Evolutionary conservation across 2,888 invertebrate genomes (phyloP).

Genomic region (Drosophila lutescens): DNA sequence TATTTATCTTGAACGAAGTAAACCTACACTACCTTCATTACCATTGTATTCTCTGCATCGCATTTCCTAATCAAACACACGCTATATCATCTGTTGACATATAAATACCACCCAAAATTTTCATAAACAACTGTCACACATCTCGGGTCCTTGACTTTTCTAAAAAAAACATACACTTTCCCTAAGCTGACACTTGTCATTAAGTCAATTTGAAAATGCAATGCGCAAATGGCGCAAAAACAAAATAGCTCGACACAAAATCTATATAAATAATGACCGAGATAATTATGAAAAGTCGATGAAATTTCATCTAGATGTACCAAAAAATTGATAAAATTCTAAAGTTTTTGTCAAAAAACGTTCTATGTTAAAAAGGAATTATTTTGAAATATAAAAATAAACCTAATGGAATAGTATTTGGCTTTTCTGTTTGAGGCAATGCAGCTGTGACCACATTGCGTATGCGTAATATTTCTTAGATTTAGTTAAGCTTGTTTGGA

Average conservation of each 20-base stretch:
- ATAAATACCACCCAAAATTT: constrained; percentile 32
- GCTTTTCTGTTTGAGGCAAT: constrained; percentile 7
- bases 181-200: constrained; percentile 70
- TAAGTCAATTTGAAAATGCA: constrained; percentile 65
- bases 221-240: constrained; percentile 60
- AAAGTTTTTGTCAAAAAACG: neutral
- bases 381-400: neutral
- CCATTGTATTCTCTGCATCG: neutral
- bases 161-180: constrained; percentile 30
- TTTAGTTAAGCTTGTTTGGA: neutral
- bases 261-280: constrained; percentile 52
- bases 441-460: constrained; percentile 32
- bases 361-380: neutral
- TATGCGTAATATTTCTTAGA: constrained; percentile 45
- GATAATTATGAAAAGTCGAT: constrained; percentile 38
- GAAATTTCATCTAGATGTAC: constrained; percentile 24
- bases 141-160: constrained; percentile 45
- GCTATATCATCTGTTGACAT: constrained; percentile 8
- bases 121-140: constrained; percentile 52
- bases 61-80: neutral
- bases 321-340: constrained; percentile 33
- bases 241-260: constrained; percentile 28
- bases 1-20: neutral
- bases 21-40: neutral
- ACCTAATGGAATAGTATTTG: constrained; percentile 7